phyloP scores from a whole-genome alignment of 1,140 invertebrate genomes.

The Neoseiulus cucumeris region DNA sequence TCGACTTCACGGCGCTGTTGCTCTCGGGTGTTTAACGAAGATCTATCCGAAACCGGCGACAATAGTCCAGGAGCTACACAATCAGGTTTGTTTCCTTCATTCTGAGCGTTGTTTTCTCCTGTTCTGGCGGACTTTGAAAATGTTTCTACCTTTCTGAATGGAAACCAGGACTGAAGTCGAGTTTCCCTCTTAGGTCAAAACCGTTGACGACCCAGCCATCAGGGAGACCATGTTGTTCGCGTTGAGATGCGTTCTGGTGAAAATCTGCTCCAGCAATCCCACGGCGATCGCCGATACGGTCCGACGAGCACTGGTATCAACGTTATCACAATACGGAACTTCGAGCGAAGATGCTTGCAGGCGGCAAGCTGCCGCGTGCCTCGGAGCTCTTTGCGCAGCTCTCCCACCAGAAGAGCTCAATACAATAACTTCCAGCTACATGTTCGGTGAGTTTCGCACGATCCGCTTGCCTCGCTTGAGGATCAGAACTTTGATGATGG shows the following conservation, averaged over 20 bases:
- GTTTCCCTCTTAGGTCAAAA: conserved; percentile 38
- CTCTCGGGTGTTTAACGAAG: conserved; percentile 36
- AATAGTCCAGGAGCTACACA: conserved; percentile 76
- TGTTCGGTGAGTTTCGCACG: conserved; percentile 43
- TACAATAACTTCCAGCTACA: conserved; percentile 47
- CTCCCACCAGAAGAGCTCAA: conserved; percentile 50
- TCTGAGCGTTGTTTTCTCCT: background rate
- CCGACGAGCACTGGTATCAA: conserved; percentile 48
- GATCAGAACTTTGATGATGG: too few relatives aligned
- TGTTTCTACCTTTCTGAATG: background rate
- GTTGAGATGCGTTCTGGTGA: conserved; percentile 47
- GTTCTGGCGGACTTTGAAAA: background rate
- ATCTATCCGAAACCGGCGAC: conserved; percentile 22
- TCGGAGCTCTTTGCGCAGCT: conserved; percentile 60
- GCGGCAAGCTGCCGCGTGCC: conserved; percentile 57
- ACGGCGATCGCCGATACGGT: conserved; percentile 64
- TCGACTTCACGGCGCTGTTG: conserved; percentile 64
- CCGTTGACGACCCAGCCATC: conserved; percentile 16
- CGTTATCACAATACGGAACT: conserved; percentile 42
- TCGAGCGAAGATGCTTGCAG: conserved; percentile 59
- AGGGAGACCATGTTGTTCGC: conserved; percentile 81
- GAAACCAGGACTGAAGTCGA: background rate
- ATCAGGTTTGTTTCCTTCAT: conserved; percentile 36
- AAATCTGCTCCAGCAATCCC: conserved; percentile 28
- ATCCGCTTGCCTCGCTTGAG: background rate